Evolutionary conservation across 2,113 vertebrate species (phyloP), one percentile per base, ranked within the genome.

Genomic region (Heteronetta atricapilla): DNA sequence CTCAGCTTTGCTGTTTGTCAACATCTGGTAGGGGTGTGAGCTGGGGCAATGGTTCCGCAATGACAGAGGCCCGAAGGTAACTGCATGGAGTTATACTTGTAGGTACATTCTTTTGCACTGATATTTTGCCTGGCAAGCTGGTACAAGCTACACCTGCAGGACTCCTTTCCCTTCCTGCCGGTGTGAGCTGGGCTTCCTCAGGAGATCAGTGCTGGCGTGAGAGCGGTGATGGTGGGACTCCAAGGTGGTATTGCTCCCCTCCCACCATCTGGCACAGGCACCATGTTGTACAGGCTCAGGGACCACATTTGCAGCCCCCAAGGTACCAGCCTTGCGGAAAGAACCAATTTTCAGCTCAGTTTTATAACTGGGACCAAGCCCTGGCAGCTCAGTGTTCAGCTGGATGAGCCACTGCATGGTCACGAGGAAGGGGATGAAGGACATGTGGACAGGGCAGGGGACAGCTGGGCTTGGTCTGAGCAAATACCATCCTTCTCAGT

Each of bases 71-170:
- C 56, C 38, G 23, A 40, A 69, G 86, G 77, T 68, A 42, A 93
- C 52, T 21, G 81, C 4, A 0, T 79, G 84, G 62, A 84, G 77
- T 36, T 90, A 20, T 14, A 46, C 68, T 66, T 33, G 15, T 29
- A 89, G 83, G 81, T 56, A 31, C 93, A 89, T 94, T 97, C 86
- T 80, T 92, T 84, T 1, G 1, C 56, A 75, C 83, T 93, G 83
- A 83, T 72, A 66, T 75, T 70, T 69, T 36, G 66, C 77, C 86
- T 95, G 94, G 92, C 95, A 96, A 92, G 92, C 80, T 94, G 83
- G 56, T 84, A 94, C 95, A 93, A 82, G 94, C 83, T 75, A 38
- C 80, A 76, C 66, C 62, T 89, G 64, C 83, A 93, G 66, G 66
- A 86, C 29, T 84, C 77, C 69, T 88, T 86, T 80, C 73, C 29